Evolutionary conservation across 1,140 invertebrate species (phyloP).

Genomic region (Hydropsyche tenuis): DNA sequence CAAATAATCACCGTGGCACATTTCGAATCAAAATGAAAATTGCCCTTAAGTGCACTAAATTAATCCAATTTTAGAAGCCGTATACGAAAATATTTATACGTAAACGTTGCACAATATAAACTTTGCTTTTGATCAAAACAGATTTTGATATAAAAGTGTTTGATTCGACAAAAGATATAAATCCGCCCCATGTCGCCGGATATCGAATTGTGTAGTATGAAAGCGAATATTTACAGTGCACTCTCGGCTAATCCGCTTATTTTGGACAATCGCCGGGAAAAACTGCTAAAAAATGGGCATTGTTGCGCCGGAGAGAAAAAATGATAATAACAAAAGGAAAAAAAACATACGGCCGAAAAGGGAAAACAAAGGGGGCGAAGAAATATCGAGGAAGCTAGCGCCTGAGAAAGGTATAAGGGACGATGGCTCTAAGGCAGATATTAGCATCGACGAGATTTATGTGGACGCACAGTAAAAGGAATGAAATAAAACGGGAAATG

Average conservation of each 20-base stretch:
- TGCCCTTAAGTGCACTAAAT: neutral
- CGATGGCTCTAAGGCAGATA: slow-evolving; percentile 16
- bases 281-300: slow-evolving; percentile 28
- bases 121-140: too few species aligned
- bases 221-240: slow-evolving; percentile 28
- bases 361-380: slow-evolving; percentile 18
- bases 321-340: slow-evolving; percentile 1
- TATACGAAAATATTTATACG: too few species aligned
- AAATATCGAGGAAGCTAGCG: slow-evolving; percentile 20
- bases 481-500: slow-evolving; percentile 6
- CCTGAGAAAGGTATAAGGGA: slow-evolving; percentile 7
- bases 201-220: slow-evolving; percentile 13
- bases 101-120: too few species aligned
- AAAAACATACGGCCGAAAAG: slow-evolving; percentile 3
- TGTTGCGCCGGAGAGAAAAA: slow-evolving; percentile 7
- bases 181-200: neutral
- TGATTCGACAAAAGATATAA: too few species aligned
- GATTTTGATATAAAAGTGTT: too few species aligned
- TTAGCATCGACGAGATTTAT: slow-evolving; percentile 28
- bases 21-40: slow-evolving; percentile 3
- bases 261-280: slow-evolving; percentile 12
- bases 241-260: slow-evolving; percentile 16
- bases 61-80: too few species aligned
- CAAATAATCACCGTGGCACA: neutral
- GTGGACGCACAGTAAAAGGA: slow-evolving; percentile 1